These are phyloP conservation scores for Apamea monoglypha DNA, from an alignment of 2,888 invertebrate genomes.

Conservation along the genomic window DNA sequence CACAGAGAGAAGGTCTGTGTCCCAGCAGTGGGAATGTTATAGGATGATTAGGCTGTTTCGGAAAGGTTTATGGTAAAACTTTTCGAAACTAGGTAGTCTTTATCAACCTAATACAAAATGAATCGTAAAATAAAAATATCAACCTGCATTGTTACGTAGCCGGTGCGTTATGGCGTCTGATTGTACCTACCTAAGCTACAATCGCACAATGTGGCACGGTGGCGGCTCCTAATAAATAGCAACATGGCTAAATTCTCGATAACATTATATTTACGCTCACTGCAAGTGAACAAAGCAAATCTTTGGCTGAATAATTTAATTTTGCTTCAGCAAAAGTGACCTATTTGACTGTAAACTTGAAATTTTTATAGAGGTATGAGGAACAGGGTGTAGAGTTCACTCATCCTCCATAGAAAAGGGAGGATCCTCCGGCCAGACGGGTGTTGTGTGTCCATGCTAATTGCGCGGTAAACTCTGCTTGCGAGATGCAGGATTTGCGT, in stretches of 20 bases:
- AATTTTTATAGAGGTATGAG: too few relatives aligned
- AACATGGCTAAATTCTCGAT: constrained; percentile 65
- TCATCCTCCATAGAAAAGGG: too few relatives aligned
- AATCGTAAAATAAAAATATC: constrained; percentile 14
- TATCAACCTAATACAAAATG: neutral
- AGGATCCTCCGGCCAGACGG: too few relatives aligned
- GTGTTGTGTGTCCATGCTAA: too few relatives aligned
- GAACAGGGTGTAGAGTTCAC: too few relatives aligned
- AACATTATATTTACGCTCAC: constrained; percentile 69
- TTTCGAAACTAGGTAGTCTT: neutral
- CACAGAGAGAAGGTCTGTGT: neutral
- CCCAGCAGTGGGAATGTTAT: neutral
- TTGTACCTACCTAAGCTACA: constrained; percentile 14
- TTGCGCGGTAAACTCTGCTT: too few relatives aligned
- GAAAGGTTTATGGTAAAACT: neutral
- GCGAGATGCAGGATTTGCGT: too few relatives aligned
- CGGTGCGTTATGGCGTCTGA: constrained; percentile 11
- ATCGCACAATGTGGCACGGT: constrained; percentile 57
- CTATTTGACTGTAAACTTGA: neutral
- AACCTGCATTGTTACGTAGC: neutral
- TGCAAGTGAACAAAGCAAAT: constrained; percentile 45
- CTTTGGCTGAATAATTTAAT: constrained; percentile 2
- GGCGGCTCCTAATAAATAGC: constrained; percentile 50
- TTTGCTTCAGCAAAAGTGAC: constrained; percentile 12
- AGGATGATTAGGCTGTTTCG: neutral